Percentiles rank a stretch among this genome's conserved stretches.
Evolutionary conservation across 2,888 invertebrate genomes (phyloP).

Genomic region (Philaethria dido): DNA sequence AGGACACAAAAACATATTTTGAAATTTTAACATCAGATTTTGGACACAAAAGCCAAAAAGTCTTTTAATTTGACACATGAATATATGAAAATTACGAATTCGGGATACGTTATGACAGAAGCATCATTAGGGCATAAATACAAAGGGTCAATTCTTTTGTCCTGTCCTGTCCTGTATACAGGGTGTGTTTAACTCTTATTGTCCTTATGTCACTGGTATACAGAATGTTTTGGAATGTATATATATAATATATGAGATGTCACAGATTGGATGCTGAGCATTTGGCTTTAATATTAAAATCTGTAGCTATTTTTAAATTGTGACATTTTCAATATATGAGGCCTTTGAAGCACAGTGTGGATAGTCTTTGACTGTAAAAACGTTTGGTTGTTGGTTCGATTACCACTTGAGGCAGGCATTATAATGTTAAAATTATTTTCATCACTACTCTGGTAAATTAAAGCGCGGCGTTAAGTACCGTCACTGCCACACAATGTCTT

Average conservation of each 20-base stretch:
- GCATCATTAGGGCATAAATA: slow-evolving; percentile 52
- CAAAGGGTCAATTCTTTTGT: slow-evolving; percentile 48
- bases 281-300: slow-evolving; percentile 19
- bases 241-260: slow-evolving; percentile 20
- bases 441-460: too few relatives aligned
- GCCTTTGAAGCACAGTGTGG: too few relatives aligned
- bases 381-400: too few relatives aligned
- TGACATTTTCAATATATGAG: too few relatives aligned
- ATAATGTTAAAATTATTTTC: too few relatives aligned
- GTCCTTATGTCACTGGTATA: slow-evolving; percentile 33
- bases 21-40: neutral
- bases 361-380: too few relatives aligned
- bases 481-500: too few relatives aligned
- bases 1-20: too few relatives aligned
- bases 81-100: slow-evolving; percentile 37
- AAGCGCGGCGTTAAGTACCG: too few relatives aligned
- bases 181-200: slow-evolving; percentile 7
- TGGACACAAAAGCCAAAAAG: neutral
- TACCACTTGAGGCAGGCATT: too few relatives aligned
- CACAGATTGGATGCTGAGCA: slow-evolving; percentile 9
- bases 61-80: slow-evolving; percentile 38
- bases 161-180: slow-evolving; percentile 3
- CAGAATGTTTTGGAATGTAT: slow-evolving; percentile 29
- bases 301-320: too few relatives aligned
- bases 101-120: slow-evolving; percentile 50